Evolutionary conservation across 1,140 invertebrate genomes (phyloP).

Genomic region (Dendrolimus kikuchii): DNA sequence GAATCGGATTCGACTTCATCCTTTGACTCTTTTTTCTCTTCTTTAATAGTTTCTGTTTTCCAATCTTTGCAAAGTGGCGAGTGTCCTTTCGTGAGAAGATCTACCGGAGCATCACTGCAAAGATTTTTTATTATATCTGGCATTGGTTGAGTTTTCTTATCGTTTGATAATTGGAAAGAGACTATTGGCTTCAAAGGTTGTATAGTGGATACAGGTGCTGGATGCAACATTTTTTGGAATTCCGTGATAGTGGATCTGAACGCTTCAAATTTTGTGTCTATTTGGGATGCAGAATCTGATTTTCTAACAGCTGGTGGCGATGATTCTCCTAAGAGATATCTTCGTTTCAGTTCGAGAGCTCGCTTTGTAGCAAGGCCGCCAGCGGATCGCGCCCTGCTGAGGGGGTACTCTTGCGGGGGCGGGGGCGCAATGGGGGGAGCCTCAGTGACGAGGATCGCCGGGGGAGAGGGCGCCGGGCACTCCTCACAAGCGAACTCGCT

Average conservation of each 20-base stretch:
- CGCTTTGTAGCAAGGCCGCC: slow-evolving; percentile 90
- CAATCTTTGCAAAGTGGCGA: slow-evolving; percentile 40
- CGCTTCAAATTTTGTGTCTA: slow-evolving; percentile 87
- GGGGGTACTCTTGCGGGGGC: slow-evolving; percentile 79
- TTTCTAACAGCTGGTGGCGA: slow-evolving; percentile 79
- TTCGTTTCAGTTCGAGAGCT: slow-evolving; percentile 87
- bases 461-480: slow-evolving; percentile 65
- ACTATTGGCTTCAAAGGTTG: slow-evolving; percentile 38
- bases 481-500: slow-evolving; percentile 91
- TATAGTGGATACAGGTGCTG: slow-evolving; percentile 74
- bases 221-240: slow-evolving; percentile 89
- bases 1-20: slow-evolving; percentile 76
- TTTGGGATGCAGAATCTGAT: slow-evolving; percentile 87
- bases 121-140: slow-evolving; percentile 60
- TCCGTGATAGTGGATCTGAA: slow-evolving; percentile 90
- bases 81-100: slow-evolving; percentile 48
- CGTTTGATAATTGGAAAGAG: slow-evolving; percentile 42
- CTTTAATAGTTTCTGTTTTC: slow-evolving; percentile 24
- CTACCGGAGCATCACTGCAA: slow-evolving; percentile 42
- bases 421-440: slow-evolving; percentile 57
- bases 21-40: slow-evolving; percentile 29
- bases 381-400: slow-evolving; percentile 87
- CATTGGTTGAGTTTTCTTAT: slow-evolving; percentile 48
- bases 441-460: slow-evolving; percentile 44
- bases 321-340: slow-evolving; percentile 82